phyloP scores from a whole-genome alignment of 2,797 vertebrate genomes.

The Malurus splendens region DNA sequence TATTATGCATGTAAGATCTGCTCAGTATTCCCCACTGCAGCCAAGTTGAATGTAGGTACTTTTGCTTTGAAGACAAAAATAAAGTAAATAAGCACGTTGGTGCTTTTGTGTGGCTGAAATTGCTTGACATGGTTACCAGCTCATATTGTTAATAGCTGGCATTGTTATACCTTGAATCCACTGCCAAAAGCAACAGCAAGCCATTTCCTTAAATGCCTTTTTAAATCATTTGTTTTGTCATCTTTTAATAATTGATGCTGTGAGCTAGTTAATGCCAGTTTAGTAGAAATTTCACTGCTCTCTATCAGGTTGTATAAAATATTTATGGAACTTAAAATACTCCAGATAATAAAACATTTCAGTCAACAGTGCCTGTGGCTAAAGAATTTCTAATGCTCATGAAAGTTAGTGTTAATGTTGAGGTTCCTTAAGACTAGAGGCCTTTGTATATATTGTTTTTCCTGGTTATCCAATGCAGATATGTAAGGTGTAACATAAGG shows the following conservation, averaged over 20 bases:
- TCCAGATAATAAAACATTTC: background rate
- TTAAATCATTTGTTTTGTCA: background rate
- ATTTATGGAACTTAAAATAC: background rate
- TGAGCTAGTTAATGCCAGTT: background rate
- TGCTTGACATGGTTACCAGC: background rate
- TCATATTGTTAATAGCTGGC: background rate
- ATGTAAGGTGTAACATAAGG: background rate
- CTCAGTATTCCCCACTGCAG: background rate
- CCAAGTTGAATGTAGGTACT: background rate
- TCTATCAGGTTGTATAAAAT: background rate
- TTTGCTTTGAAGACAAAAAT: background rate
- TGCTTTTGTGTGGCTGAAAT: background rate
- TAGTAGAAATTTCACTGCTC: background rate
- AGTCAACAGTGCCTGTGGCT: background rate
- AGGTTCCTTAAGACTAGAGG: background rate
- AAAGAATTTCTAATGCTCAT: background rate
- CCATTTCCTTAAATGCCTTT: background rate
- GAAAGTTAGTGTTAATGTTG: background rate
- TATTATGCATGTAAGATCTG: rapidly evolving
- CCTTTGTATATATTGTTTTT: background rate
- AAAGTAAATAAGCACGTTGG: background rate
- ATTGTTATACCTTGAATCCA: background rate
- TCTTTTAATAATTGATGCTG: background rate
- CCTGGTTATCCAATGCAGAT: background rate
- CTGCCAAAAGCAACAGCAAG: background rate